Percentiles rank a stretch among this genome's conserved stretches.
Conservation (phyloP, 2,888 invertebrate species). For the Acronicta aceris region DNA sequence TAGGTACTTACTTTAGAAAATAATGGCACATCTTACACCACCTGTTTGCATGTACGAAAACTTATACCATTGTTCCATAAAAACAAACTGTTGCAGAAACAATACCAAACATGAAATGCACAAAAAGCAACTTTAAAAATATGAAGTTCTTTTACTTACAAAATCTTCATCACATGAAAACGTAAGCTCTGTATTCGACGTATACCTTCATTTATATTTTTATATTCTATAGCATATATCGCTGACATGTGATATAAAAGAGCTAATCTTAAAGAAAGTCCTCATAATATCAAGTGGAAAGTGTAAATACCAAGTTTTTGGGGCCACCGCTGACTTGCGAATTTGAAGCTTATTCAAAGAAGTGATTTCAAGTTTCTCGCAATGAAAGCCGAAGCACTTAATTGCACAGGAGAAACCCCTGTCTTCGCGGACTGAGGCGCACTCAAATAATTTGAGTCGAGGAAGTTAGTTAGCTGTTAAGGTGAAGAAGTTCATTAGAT, state of each 20-base stretch:
- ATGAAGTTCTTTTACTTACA: too few species aligned
- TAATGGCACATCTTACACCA: too few species aligned
- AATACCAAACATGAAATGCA: too few species aligned
- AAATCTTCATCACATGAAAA: too few species aligned
- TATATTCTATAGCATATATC: too few species aligned
- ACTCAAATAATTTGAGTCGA: slow-evolving; percentile 72
- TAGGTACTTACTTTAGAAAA: too few species aligned
- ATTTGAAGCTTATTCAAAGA: slow-evolving; percentile 68
- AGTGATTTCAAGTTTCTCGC: slow-evolving; percentile 73
- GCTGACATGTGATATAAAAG: too few species aligned
- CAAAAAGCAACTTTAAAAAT: too few species aligned
- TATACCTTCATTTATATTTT: slow-evolving; percentile 4
- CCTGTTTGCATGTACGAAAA: too few species aligned
- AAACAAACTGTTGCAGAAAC: too few species aligned
- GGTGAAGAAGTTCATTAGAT: slow-evolving; percentile 76
- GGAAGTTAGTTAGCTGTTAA: slow-evolving; percentile 65
- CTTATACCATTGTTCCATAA: too few species aligned
- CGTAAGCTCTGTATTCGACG: background rate
- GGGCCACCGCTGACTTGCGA: slow-evolving; percentile 51
- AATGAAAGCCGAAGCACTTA: slow-evolving; percentile 78
- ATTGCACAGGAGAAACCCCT: slow-evolving; percentile 70
- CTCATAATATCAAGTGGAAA: slow-evolving; percentile 33
- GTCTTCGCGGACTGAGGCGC: slow-evolving; percentile 61
- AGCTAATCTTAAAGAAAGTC: slow-evolving; percentile 29
- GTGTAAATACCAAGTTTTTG: slow-evolving; percentile 43